Percentiles rank a stretch among this genome's conserved stretches.
These are phyloP conservation scores for Brenthis ino DNA, from an alignment of 2,888 invertebrate genomes.

Conservation along the genomic window DNA sequence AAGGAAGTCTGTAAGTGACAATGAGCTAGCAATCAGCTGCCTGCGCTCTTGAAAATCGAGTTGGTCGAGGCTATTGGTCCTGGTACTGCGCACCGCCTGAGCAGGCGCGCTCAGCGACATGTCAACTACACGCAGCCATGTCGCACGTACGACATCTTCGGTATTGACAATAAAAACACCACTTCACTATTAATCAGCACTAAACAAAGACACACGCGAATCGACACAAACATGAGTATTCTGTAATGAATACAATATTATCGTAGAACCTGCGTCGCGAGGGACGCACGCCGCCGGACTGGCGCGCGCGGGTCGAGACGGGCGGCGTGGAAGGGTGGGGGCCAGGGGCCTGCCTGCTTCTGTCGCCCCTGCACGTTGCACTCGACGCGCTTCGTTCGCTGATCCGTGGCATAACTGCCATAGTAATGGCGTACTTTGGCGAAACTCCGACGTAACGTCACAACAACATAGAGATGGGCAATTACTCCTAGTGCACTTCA, in stretches of 20 bases:
- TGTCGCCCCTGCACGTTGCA: constrained; percentile 71
- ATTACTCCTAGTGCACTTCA: constrained; percentile 15
- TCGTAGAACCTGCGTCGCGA: constrained; percentile 72
- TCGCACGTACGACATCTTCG: constrained; percentile 61
- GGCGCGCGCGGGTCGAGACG: constrained; percentile 59
- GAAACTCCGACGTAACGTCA: constrained; percentile 49
- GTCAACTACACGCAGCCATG: constrained; percentile 78
- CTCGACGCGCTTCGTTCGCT: constrained; percentile 56
- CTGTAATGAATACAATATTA: constrained; percentile 47
- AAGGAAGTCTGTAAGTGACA: constrained; percentile 92
- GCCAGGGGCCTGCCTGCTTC: constrained; percentile 68
- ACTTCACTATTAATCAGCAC: constrained; percentile 62
- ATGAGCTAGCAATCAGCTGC: constrained; percentile 92
- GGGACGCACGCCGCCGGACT: constrained; percentile 78
- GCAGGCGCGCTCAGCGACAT: constrained; percentile 80
- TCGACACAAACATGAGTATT: constrained; percentile 46
- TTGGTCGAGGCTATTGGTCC: constrained; percentile 93
- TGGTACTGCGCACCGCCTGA: constrained; percentile 78
- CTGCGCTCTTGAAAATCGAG: constrained; percentile 95
- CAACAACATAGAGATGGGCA: constrained; percentile 42
- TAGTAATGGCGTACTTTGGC: constrained; percentile 43
- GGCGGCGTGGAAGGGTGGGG: constrained; percentile 67
- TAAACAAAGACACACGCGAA: constrained; percentile 70
- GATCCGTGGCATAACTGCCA: constrained; percentile 49
- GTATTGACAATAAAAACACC: constrained; percentile 54